A percentile compares a stretch with the other conserved stretches of the same genome.
Conservation (phyloP, 2,797 vertebrate species). For the Cossypha niveicapilla region DNA sequence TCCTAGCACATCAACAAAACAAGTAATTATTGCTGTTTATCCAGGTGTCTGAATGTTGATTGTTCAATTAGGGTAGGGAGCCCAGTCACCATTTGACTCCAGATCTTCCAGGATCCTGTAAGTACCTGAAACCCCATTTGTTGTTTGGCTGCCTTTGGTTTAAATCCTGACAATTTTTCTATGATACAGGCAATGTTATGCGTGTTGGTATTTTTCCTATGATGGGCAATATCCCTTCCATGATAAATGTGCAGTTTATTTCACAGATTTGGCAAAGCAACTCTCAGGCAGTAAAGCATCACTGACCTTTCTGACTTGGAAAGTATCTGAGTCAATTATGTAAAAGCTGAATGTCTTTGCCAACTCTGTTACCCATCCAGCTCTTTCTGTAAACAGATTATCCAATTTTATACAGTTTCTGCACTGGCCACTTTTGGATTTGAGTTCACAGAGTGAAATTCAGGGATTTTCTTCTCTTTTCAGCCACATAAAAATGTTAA, state of each 20-base stretch:
- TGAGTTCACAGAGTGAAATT: neutral
- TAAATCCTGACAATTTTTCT: neutral
- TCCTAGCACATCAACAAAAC: neutral
- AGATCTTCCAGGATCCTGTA: neutral
- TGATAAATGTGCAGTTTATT: constrained; percentile 9
- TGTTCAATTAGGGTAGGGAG: neutral
- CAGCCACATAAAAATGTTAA: neutral
- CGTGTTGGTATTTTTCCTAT: neutral
- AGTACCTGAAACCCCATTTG: neutral
- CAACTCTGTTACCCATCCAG: neutral
- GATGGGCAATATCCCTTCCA: neutral
- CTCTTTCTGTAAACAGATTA: constrained; percentile 52
- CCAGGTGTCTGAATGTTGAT: neutral
- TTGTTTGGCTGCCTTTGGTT: neutral
- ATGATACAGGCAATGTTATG: neutral
- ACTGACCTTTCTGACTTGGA: constrained; percentile 3
- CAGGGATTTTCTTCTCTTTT: neutral
- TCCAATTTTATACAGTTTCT: constrained; percentile 46
- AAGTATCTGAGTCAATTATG: constrained; percentile 26
- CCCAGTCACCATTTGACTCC: neutral
- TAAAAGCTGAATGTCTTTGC: constrained; percentile 32
- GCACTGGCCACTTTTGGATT: constrained; percentile 6
- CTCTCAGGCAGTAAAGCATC: neutral
- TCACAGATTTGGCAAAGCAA: neutral
- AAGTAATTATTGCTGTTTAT: neutral